Evolutionary conservation across 2,888 invertebrate genomes (phyloP), one percentile per base, ranked within the genome.

Genomic region (Barypeithes pellucidus): DNA sequence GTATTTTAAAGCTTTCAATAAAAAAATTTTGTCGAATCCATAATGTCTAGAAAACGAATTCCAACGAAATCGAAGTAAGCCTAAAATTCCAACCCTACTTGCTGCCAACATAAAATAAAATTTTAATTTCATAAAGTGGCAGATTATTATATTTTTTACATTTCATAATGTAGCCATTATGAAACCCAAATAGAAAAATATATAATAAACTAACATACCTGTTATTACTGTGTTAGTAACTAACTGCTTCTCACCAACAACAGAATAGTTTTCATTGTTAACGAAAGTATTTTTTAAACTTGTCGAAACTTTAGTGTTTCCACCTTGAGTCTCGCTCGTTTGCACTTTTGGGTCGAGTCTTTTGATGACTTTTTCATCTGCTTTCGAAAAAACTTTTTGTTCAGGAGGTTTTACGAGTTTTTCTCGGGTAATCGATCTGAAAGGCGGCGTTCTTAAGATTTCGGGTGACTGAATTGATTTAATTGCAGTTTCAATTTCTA

Each of bases 401-500:
- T 61, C 45, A 24, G 43, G 5, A 9, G 24, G 9, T 12, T 45
- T 61, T 7, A n/a, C 60, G n/a, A 41, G 12, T 43, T 60, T 65
- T 18, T 73, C 72, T 61, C 63, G 57, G 12, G 16, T 54, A 41
- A 69, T 47, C 5, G 50, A 11, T 16, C 18, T 66, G 12, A 66
- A 61, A 36, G 8, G 22, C 24, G 52, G 11, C 14, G 65, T 60
- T 45, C 39, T 69, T 11, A 69, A 61, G 9, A 45, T 36, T 12
- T 52, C 61, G 33, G 61, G 8, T 60, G 65, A 50, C 52, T 66
- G 69, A 43, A 69, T 73, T 14, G 69, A 69, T 50, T 66, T 68
- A 39, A 72, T 68, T n/a, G 72, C 72, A 12, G 67, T 54, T 62
- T 75, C 72, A 33, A 68, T 72, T 50, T 75, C 67, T 33, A 67